phyloP scores from a whole-genome alignment of 2,113 vertebrate genomes.

The Coptodon rendalli region DNA sequence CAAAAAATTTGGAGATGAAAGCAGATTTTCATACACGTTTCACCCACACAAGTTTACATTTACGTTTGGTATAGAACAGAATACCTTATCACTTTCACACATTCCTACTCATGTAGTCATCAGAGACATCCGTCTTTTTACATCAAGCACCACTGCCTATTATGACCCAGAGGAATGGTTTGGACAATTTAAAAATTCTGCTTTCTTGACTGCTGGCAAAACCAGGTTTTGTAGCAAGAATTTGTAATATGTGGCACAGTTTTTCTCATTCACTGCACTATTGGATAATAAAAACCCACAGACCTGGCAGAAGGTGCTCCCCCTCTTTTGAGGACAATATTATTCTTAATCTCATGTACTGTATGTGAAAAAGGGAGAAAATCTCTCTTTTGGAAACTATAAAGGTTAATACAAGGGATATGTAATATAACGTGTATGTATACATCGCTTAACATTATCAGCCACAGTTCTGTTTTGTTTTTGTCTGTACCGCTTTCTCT shows the following conservation, averaged over 20 bases:
- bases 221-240: neutral
- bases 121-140: neutral
- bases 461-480: neutral
- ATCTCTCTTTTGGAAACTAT: neutral
- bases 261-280: neutral
- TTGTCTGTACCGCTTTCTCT: neutral
- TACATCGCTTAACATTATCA: neutral
- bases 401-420: neutral
- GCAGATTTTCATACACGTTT: slow-evolving; percentile 15
- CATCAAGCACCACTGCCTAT: neutral
- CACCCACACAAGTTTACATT: slow-evolving; percentile 32
- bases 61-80: slow-evolving; percentile 3
- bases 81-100: slow-evolving; percentile 31
- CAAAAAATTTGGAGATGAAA: slow-evolving; percentile 43
- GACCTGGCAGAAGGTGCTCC: neutral
- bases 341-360: neutral
- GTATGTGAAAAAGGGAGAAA: neutral
- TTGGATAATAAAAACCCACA: neutral
- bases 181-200: neutral
- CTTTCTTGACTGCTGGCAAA: neutral
- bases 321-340: neutral
- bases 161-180: slow-evolving; percentile 1
- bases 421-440: neutral
- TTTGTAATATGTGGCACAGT: neutral
- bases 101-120: slow-evolving; percentile 7